Conservation (phyloP, 2,888 invertebrate species). For the Drosophila lacicola region DNA sequence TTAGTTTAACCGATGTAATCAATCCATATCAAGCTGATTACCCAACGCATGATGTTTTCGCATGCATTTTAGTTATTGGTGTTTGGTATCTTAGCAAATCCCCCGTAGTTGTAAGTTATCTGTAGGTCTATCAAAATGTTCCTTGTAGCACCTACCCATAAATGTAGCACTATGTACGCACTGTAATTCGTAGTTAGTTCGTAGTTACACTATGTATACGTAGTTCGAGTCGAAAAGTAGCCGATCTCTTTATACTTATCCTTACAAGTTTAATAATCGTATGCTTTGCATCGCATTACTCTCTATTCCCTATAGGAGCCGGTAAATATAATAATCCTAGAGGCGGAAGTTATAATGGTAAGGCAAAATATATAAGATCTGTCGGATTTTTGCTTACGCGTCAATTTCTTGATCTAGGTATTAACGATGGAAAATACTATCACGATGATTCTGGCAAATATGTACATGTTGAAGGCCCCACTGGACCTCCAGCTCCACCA, state of each 20-base stretch:
- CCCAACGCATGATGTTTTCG: slow-evolving; percentile 22
- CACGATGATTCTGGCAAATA: slow-evolving; percentile 84
- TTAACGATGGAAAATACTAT: slow-evolving; percentile 80
- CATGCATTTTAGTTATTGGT: slow-evolving; percentile 41
- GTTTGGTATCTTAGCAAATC: slow-evolving; percentile 24
- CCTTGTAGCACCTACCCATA: slow-evolving; percentile 15
- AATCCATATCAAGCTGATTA: slow-evolving; percentile 7
- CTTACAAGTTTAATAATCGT: slow-evolving; percentile 58
- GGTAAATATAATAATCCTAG: slow-evolving; percentile 75
- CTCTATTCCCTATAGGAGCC: slow-evolving; percentile 58
- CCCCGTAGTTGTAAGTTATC: slow-evolving; percentile 35
- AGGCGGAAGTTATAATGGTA: slow-evolving; percentile 73
- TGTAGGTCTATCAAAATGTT: slow-evolving; percentile 29
- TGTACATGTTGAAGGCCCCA: slow-evolving; percentile 84
- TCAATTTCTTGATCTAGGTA: slow-evolving; percentile 43
- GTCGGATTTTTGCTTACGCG: not conserved
- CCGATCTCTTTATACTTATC: slow-evolving; percentile 3
- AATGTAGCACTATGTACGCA: slow-evolving; percentile 24
- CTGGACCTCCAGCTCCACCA: slow-evolving; percentile 83
- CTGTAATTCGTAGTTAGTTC: slow-evolving; percentile 38
- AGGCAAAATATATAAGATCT: slow-evolving; percentile 23
- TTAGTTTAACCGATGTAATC: not conserved
- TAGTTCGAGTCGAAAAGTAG: slow-evolving; percentile 9
- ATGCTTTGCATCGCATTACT: slow-evolving; percentile 47
- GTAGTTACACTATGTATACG: slow-evolving; percentile 37